Evolutionary conservation across 2,888 invertebrate species (phyloP).

Genomic region (Agrotis clavis): DNA sequence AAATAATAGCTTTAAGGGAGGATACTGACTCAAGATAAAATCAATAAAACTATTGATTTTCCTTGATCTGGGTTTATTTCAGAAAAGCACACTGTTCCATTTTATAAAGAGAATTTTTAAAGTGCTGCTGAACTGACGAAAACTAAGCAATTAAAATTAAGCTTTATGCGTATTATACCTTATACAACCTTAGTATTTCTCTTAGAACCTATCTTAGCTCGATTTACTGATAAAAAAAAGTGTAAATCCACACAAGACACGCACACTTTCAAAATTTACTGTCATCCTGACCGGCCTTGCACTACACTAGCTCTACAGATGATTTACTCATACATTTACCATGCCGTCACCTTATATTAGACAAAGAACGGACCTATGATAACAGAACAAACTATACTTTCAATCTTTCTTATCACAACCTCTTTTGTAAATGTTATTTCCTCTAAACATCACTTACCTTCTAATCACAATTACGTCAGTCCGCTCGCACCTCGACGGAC

Average conservation of each 20-base stretch:
- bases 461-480: slow-evolving; percentile 51
- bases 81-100: not conserved
- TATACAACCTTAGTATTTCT: no score
- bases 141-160: no score
- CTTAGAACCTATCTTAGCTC: no score
- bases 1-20: not conserved
- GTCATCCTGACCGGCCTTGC: not conserved
- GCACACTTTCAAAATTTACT: no score
- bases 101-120: not conserved
- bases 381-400: no score
- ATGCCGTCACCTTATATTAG: no score
- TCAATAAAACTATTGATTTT: not conserved
- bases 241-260: no score
- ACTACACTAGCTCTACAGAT: not conserved
- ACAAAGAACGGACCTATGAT: no score
- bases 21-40: not conserved
- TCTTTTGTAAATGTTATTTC: not conserved
- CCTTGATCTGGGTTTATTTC: no score
- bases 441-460: slow-evolving; percentile 1
- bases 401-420: not conserved
- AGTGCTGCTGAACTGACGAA: not conserved
- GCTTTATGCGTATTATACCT: no score
- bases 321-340: not conserved
- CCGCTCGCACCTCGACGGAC: slow-evolving; percentile 34
- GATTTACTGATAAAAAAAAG: no score